Evolutionary conservation across 2,797 vertebrate genomes (phyloP), one percentile per base, ranked within the genome.

Genomic region (Onychomys torridus): DNA sequence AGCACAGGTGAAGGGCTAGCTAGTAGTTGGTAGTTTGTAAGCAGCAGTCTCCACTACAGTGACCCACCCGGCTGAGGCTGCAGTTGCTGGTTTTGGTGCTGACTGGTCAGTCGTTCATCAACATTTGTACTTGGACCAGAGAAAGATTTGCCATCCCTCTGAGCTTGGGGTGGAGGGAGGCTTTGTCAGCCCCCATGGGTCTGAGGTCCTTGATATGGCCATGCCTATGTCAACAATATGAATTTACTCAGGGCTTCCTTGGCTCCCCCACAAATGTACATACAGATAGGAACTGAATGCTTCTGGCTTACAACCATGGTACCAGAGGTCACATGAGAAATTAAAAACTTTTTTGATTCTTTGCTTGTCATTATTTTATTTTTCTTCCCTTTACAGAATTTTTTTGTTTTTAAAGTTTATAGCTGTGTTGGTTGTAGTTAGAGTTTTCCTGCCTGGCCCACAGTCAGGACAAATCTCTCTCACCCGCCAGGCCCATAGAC

Each of bases 221-320:
- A 3, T 40, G 57, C 23, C 55, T n/a, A 29, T 29, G 55, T 40
- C 79, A 61, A 43, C n/a, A 17, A 16, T 17, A 40, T 4, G 2
- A 12, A 27, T 27, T 37, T 16, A 37, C 55, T 82, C 79, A 16
- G 34, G 78, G n/a, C 57, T 29, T 43, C 79, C 55, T 59, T 25
- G n/a, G 55, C 78, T 81, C 21, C 21, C 55, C 55, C 34, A 16
- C 21, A 40, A 4, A 82, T 59, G 25, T 16, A 3, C 2, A 6
- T 27, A 2, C 29, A 61, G n/a, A 29, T 40, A 37, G n/a, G n/a
- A 21, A 32, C 27, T 40, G 14, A 19, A n/a, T 76, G 14, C 85
- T 91, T 89, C 94, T 84, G 61, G 81, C 71, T 96, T 83, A 59
- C 92, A 95, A 87, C 95, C 84, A 92, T 82, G 65, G 95, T 97